These are phyloP conservation scores for Latrodectus hesperus DNA, from an alignment of 2,888 invertebrate species.

Conservation along the genomic window DNA sequence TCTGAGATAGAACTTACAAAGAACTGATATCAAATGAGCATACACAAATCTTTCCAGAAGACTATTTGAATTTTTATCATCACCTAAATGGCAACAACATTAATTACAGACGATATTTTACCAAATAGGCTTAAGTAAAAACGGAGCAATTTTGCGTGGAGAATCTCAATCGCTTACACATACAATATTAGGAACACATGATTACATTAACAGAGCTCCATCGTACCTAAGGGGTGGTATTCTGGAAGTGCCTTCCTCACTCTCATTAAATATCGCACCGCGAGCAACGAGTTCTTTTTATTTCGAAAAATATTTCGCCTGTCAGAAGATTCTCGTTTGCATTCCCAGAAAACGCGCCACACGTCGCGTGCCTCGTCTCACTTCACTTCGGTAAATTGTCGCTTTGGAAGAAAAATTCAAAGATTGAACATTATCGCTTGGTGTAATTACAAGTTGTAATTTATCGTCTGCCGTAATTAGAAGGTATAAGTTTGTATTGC, in stretches of 20 bases:
- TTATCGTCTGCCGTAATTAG: not conserved
- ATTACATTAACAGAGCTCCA: not conserved
- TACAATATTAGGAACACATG: not conserved
- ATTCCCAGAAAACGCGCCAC: not conserved
- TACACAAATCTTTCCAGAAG: too few relatives aligned
- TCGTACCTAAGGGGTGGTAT: not conserved
- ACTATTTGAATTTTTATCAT: too few relatives aligned
- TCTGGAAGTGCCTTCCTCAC: not conserved
- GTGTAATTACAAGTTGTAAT: not conserved
- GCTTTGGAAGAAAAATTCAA: not conserved
- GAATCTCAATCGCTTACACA: too few relatives aligned
- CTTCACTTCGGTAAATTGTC: not conserved
- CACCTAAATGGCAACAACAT: too few relatives aligned
- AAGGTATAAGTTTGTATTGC: not conserved
- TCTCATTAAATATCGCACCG: conserved; percentile 2
- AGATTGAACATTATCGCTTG: not conserved
- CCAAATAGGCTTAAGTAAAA: too few relatives aligned
- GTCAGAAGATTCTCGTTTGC: not conserved
- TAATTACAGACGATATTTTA: too few relatives aligned
- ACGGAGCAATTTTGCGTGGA: too few relatives aligned
- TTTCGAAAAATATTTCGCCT: not conserved
- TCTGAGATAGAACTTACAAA: too few relatives aligned
- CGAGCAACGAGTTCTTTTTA: not conserved
- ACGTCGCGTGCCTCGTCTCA: not conserved
- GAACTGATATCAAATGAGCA: too few relatives aligned